Conservation (phyloP, 1,140 invertebrate species). For the Araneus ventricosus region DNA sequence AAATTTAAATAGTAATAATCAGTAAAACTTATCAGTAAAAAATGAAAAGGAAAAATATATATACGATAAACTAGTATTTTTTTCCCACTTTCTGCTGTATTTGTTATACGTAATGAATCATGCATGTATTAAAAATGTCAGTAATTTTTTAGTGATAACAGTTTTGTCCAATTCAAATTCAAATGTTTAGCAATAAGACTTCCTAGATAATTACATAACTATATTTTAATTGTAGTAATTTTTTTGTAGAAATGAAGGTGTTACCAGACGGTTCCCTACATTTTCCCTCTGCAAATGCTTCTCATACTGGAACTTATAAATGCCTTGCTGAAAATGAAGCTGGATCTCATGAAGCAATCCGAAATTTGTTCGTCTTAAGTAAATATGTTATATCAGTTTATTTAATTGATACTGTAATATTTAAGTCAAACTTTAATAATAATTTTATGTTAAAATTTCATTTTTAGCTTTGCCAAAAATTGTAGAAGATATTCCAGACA, state of each 20-base stretch:
- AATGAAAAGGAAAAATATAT: too few relatives aligned
- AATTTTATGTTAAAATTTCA: background rate
- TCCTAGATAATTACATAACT: too few relatives aligned
- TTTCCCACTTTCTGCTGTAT: too few relatives aligned
- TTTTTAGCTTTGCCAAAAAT: conserved; percentile 63
- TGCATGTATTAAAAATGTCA: too few relatives aligned
- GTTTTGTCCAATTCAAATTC: too few relatives aligned
- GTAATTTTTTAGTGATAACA: too few relatives aligned
- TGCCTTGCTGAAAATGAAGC: conserved; percentile 81
- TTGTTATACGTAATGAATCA: too few relatives aligned
- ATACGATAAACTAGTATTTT: too few relatives aligned
- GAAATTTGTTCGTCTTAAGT: conserved; percentile 80
- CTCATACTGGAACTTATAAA: conserved; percentile 79
- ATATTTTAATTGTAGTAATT: background rate
- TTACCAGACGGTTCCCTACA: conserved; percentile 61
- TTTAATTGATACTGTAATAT: background rate
- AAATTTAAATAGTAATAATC: too few relatives aligned
- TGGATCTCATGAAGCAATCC: conserved; percentile 78
- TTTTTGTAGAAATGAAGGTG: conserved; percentile 38
- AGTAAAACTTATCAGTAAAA: too few relatives aligned
- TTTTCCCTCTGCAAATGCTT: conserved; percentile 57
- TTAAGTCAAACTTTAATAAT: background rate
- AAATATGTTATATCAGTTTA: conserved; percentile 73
- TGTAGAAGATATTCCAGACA: conserved; percentile 28
- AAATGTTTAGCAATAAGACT: too few relatives aligned